A percentile compares a stretch with the other conserved stretches of the same genome.
Conservation (phyloP, 2,113 vertebrate genomes). For the Hemicordylus capensis region DNA sequence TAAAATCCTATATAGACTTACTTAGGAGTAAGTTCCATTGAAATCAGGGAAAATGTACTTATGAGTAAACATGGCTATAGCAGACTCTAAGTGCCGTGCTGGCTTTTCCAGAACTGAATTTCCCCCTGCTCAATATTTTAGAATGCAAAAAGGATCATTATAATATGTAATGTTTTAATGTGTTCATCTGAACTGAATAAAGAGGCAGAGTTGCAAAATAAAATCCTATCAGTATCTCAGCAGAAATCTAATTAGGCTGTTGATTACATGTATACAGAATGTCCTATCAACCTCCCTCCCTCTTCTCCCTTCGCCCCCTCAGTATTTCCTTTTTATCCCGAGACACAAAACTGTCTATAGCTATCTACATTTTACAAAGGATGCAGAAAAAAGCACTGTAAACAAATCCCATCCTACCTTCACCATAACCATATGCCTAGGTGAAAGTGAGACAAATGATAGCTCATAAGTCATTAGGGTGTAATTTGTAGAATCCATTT, state of each 20-base stretch:
- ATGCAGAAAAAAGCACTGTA: not conserved
- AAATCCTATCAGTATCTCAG: slow-evolving; percentile 1
- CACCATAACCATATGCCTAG: slow-evolving; percentile 4
- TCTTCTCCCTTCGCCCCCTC: not conserved
- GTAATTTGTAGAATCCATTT: not conserved
- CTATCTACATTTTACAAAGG: not conserved
- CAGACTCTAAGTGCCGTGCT: slow-evolving; percentile 5
- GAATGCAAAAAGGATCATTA: not conserved
- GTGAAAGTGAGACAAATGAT: not conserved
- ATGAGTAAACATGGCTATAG: not conserved
- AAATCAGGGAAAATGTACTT: not conserved
- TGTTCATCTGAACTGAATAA: slow-evolving; percentile 31
- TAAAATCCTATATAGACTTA: too few relatives aligned
- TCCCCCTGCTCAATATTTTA: not conserved
- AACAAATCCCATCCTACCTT: not conserved
- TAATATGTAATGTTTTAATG: not conserved
- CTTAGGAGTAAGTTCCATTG: not conserved
- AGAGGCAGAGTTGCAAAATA: not conserved
- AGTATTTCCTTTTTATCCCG: not conserved
- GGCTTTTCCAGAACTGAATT: not conserved
- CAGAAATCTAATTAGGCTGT: slow-evolving; percentile 15
- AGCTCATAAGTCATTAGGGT: not conserved
- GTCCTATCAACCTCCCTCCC: not conserved
- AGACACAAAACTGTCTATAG: not conserved
- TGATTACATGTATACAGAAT: not conserved